Evolutionary conservation across 2,113 vertebrate genomes (phyloP), one percentile per base, ranked within the genome.

Genomic region (Oxyruncus cristatus): DNA sequence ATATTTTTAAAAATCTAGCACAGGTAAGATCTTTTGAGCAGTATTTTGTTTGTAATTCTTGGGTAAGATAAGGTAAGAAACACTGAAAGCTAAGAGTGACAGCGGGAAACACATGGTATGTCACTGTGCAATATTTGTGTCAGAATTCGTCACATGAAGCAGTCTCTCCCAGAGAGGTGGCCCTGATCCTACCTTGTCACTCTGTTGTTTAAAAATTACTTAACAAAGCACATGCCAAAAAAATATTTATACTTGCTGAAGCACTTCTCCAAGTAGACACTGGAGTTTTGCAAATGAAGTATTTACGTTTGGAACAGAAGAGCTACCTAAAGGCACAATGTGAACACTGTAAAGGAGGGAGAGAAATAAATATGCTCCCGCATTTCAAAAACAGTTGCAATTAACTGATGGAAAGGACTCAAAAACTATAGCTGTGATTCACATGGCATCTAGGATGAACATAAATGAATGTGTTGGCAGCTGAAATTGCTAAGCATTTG

Each of bases 401-500:
- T 94, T 96, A 96, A 90, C 70, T 88, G 88, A 94, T 91, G 92
- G 92, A 96, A 95, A 79, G 47, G 86, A 87, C 73, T 89, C 94
- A 63, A 88, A 86, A 53, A 68, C 49, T 67, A 53, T 92, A 93
- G 76, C 93, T 93, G 56, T 81, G 90, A 92, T 94, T 93, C 95
- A 96, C 75, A 93, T 89, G 95, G 85, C 93, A 87, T 83, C 92
- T 78, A 65, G 6, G 7, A 93, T 58, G 73, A 96, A 81, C 77
- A 85, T 61, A 93, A 95, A 96, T 92, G 80, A 93, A 73, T 76
- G 71, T 93, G 95, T 85, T 96, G 93, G 96, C 93, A 96, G 85
- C 87, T 85, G 74, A 94, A 95, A 96, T 90, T 87, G 92, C 83
- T 81, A 86, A 86, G 79, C 86, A 66, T 87, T 93, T 91, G 65